phyloP scores from a whole-genome alignment of 2,113 vertebrate genomes.

The Podilymbus podiceps region DNA sequence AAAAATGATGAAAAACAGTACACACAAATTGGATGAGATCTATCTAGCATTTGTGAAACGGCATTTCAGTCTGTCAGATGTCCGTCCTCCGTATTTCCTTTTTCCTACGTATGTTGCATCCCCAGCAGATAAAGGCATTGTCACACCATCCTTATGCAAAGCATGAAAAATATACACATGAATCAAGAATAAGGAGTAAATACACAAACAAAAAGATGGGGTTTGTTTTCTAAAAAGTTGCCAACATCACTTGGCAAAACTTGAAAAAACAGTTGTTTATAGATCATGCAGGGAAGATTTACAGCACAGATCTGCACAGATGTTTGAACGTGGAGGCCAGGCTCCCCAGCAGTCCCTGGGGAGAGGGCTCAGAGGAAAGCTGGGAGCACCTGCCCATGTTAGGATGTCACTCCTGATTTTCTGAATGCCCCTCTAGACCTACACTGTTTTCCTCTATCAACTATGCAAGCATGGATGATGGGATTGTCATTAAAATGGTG shows the following conservation, averaged over 20 bases:
- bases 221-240: not conserved
- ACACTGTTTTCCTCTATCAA: fast-evolving
- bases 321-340: not conserved
- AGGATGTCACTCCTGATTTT: not conserved
- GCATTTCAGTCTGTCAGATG: not conserved
- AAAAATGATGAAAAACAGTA: not conserved
- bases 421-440: not conserved
- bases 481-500: not conserved
- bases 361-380: not conserved
- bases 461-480: not conserved
- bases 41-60: not conserved
- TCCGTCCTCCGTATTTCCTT: not conserved
- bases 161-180: not conserved
- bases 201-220: not conserved
- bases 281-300: not conserved
- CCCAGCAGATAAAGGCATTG: not conserved
- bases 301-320: not conserved
- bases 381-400: not conserved
- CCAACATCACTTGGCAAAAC: not conserved
- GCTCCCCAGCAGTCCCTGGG: not conserved
- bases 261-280: not conserved
- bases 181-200: not conserved
- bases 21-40: not conserved
- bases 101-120: not conserved
- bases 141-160: not conserved